Base-by-base conservation (phyloP, 2,888 invertebrate genomes). In the Nomada flava region DNA sequence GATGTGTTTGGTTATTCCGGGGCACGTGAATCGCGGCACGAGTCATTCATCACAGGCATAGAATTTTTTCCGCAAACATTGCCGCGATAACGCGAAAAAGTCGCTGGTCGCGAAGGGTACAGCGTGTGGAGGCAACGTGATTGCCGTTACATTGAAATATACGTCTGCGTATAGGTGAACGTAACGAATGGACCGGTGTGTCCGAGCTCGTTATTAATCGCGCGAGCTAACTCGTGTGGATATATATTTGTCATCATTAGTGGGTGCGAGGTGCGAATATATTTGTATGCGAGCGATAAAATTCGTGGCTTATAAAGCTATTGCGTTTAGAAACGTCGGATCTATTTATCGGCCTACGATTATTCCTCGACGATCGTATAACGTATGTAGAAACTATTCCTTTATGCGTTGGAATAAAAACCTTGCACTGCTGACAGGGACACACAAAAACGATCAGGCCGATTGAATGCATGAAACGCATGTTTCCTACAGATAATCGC, bases 191-290 rank as follows among this genome's bases (percentile, higher is more conserved):
- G 76, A 50, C 69, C 68, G 70, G 79, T 79, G 82, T 83, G 86
- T 85, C 80, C 73, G 76, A 84, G 74, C 65, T 74, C 36, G 79
- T 87, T 87, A 87, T 87, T 87, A 87, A 87, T 88, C 75, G 84
- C 74, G 36, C 62, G 50, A 75, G 63, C 86, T 79, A 67, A 72
- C 75, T 81, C 76, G 79, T 77, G 62, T 73, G 82, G 74, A 74
- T 83, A 86, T 78, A 76, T 86, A 87, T 87, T 87, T 87, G 87
- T 87, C 87, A 87, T 87, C 87, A 87, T 87, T 87, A 87, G 84
- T 62, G 82, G 81, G 72, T 59, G 75, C 78, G 72, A 80, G 76
- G 71, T 60, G 74, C 77, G 76, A 52, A 82, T 87, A 82, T 79
- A 78, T 84, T 83, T 84, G 74, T 84, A 82, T 64, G 60, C 52